These are phyloP conservation scores for Atlantisia rogersi DNA, from an alignment of 2,113 vertebrate genomes.

Conservation along the genomic window DNA sequence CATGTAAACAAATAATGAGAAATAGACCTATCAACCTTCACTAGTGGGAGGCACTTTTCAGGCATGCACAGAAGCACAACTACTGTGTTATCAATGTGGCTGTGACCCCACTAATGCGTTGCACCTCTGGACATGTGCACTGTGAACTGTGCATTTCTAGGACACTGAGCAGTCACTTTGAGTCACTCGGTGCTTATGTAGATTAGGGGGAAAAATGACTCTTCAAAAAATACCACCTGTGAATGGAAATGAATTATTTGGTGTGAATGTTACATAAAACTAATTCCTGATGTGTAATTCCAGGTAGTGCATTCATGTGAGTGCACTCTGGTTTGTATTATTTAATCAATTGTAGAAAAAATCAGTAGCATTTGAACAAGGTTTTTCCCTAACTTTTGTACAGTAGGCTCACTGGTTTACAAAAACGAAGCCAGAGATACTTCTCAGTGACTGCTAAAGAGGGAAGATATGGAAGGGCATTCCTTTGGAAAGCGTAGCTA, in stretches of 20 bases:
- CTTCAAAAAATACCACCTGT: neutral
- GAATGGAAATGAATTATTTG: neutral
- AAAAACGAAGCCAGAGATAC: neutral
- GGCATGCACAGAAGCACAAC: neutral
- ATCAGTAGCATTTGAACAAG: neutral
- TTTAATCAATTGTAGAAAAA: neutral
- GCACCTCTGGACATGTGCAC: neutral
- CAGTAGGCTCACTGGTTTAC: neutral
- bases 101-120: neutral
- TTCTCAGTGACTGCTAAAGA: neutral
- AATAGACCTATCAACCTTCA: neutral
- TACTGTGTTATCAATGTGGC: accelerated
- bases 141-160: neutral
- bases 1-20: neutral
- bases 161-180: neutral
- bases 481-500: neutral
- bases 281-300: neutral
- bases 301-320: neutral
- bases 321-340: neutral
- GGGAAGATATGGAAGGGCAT: neutral
- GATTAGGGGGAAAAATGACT: neutral
- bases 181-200: neutral
- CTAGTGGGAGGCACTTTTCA: neutral
- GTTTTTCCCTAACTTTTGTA: neutral
- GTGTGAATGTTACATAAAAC: neutral